These are phyloP conservation scores for Drosophila asahinai DNA, from an alignment of 1,140 invertebrate genomes.

Conservation along the genomic window DNA sequence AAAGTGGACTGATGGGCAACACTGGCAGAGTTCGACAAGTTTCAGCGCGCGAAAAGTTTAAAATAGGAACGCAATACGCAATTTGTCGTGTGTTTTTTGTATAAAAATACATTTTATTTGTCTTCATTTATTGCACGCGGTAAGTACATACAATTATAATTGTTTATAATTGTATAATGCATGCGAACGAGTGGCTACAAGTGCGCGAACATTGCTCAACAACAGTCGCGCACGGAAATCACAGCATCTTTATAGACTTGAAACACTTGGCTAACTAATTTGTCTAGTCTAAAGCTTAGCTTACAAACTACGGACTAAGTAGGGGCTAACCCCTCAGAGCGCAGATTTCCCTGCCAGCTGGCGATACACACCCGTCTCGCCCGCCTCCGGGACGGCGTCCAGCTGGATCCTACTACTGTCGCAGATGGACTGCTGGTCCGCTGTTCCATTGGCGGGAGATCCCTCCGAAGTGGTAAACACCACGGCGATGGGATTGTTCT, in stretches of 20 bases:
- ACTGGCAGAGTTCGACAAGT: neutral
- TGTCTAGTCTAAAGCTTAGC: slow-evolving; percentile 58
- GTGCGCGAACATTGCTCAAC: slow-evolving; percentile 59
- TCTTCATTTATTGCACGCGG: slow-evolving; percentile 61
- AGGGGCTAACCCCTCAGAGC: slow-evolving; percentile 37
- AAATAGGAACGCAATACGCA: neutral
- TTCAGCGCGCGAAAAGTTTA: neutral
- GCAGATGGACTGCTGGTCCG: slow-evolving; percentile 55
- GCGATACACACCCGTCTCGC: slow-evolving; percentile 65
- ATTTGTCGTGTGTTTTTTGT: slow-evolving; percentile 18
- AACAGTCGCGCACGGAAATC: slow-evolving; percentile 73
- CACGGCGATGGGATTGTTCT: slow-evolving; percentile 62
- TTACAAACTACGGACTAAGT: slow-evolving; percentile 57
- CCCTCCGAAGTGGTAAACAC: slow-evolving; percentile 43
- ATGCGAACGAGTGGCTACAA: slow-evolving; percentile 52
- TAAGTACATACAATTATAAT: slow-evolving; percentile 14
- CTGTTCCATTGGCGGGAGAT: neutral
- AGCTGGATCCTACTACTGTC: slow-evolving; percentile 56
- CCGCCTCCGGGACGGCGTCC: slow-evolving; percentile 55
- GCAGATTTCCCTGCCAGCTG: slow-evolving; percentile 52
- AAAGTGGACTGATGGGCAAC: slow-evolving; percentile 12
- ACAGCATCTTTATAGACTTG: slow-evolving; percentile 81
- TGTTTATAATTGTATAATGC: too few relatives aligned
- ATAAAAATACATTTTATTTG: slow-evolving; percentile 59
- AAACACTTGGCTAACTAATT: slow-evolving; percentile 66